These are phyloP conservation scores for Eupleurogrammus muticus DNA, from an alignment of 2,797 vertebrate genomes.

Conservation along the genomic window DNA sequence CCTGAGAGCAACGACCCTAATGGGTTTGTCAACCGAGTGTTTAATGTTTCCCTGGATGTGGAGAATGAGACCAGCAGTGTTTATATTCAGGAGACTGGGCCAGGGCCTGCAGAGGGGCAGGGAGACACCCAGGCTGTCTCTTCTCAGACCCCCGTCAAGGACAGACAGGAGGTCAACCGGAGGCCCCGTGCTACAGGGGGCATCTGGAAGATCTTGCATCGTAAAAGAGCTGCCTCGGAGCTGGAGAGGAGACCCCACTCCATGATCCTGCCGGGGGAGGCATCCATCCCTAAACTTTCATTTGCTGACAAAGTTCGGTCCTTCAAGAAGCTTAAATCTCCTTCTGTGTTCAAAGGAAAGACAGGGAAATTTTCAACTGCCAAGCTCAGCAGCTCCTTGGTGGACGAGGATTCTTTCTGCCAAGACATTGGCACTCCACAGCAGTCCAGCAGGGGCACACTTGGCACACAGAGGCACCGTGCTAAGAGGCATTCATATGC, in stretches of 20 bases:
- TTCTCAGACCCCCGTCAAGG: slow-evolving; percentile 73
- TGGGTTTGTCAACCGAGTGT: slow-evolving; percentile 88
- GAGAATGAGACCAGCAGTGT: slow-evolving; percentile 77
- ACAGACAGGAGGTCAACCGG: slow-evolving; percentile 79
- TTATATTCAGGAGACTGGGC: slow-evolving; percentile 79
- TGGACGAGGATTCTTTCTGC: slow-evolving; percentile 80
- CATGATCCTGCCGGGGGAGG: slow-evolving; percentile 90
- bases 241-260: slow-evolving; percentile 89
- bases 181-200: slow-evolving; percentile 80
- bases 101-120: slow-evolving; percentile 63
- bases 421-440: slow-evolving; percentile 82
- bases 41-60: slow-evolving; percentile 84
- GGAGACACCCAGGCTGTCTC: slow-evolving; percentile 66
- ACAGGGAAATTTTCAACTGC: slow-evolving; percentile 77
- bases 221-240: slow-evolving; percentile 82
- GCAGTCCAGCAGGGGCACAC: slow-evolving; percentile 76
- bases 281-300: slow-evolving; percentile 87
- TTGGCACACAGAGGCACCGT: slow-evolving; percentile 81
- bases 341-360: slow-evolving; percentile 80
- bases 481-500: slow-evolving; percentile 91
- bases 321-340: slow-evolving; percentile 88
- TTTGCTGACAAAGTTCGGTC: slow-evolving; percentile 91
- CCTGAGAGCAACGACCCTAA: slow-evolving; percentile 83
- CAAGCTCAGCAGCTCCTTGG: slow-evolving; percentile 78
- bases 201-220: slow-evolving; percentile 91